phyloP scores from a whole-genome alignment of 2,113 vertebrate genomes.

The Cyanoderma ruficeps region DNA sequence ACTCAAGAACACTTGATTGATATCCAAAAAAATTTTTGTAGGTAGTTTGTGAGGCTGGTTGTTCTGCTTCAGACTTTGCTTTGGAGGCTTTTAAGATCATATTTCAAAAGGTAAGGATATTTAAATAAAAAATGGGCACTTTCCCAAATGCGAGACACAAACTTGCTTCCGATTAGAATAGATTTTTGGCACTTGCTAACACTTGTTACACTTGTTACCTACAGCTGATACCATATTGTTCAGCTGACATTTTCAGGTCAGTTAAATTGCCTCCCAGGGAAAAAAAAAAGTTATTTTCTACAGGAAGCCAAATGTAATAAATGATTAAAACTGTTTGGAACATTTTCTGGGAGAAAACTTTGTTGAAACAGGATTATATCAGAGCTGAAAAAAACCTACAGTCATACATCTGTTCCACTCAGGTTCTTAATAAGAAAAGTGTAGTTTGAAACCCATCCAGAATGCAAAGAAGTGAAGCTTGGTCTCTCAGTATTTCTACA shows the following conservation, averaged over 20 bases:
- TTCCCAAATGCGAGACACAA: neutral
- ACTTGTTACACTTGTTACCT: neutral
- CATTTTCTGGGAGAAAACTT: neutral
- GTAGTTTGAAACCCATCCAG: neutral
- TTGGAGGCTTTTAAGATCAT: neutral
- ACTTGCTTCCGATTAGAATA: neutral
- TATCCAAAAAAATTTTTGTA: neutral
- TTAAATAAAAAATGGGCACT: neutral
- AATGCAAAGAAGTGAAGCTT: neutral
- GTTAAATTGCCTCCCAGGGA: neutral
- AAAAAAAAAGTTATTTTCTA: neutral
- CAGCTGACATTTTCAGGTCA: neutral
- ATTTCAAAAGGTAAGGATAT: slow-evolving; percentile 1
- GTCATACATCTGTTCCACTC: neutral
- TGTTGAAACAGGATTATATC: neutral
- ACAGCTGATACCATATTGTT: neutral
- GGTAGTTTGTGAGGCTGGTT: neutral
- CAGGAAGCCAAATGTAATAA: neutral
- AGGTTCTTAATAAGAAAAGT: neutral
- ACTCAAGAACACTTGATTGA: neutral
- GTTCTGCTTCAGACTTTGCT: neutral
- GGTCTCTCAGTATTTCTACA: neutral
- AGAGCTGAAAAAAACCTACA: neutral
- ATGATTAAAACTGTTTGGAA: neutral
- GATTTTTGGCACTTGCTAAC: neutral